phyloP scores from a whole-genome alignment of 2,888 invertebrate genomes.

The Notocelia uddmanniana region DNA sequence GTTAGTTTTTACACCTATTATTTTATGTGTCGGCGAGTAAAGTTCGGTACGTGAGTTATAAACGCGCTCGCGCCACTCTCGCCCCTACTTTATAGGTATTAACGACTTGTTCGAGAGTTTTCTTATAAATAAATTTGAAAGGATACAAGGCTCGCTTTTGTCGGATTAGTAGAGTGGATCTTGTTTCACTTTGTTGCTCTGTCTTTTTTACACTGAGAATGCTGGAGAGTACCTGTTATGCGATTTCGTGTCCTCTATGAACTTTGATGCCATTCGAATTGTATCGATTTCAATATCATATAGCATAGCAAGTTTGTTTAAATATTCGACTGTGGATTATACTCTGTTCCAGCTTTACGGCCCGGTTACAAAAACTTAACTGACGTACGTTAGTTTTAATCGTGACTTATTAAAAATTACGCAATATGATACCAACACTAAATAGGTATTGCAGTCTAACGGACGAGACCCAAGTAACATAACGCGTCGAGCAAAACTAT shows the following conservation, averaged over 20 bases:
- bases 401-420: background rate
- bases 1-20: slow-evolving; percentile 87
- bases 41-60: slow-evolving; percentile 87
- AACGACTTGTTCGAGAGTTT: slow-evolving; percentile 87
- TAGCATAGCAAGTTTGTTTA: background rate
- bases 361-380: background rate
- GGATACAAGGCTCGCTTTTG: slow-evolving; percentile 86
- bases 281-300: slow-evolving; percentile 1
- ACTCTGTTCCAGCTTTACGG: background rate
- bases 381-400: background rate
- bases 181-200: slow-evolving; percentile 85
- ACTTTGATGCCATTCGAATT: slow-evolving; percentile 10
- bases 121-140: slow-evolving; percentile 87
- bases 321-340: background rate
- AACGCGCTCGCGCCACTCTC: slow-evolving; percentile 85
- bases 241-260: slow-evolving; percentile 56
- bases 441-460: slow-evolving; percentile 25
- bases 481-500: slow-evolving; percentile 79
- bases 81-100: slow-evolving; percentile 87
- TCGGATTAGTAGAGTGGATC: slow-evolving; percentile 86
- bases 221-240: slow-evolving; percentile 54
- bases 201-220: slow-evolving; percentile 57
- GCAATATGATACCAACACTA: slow-evolving; percentile 15
- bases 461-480: slow-evolving; percentile 54
- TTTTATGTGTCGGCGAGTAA: slow-evolving; percentile 86